Base-by-base conservation (phyloP, 2,888 invertebrate species). In the Acanthosepion pharaonis region DNA sequence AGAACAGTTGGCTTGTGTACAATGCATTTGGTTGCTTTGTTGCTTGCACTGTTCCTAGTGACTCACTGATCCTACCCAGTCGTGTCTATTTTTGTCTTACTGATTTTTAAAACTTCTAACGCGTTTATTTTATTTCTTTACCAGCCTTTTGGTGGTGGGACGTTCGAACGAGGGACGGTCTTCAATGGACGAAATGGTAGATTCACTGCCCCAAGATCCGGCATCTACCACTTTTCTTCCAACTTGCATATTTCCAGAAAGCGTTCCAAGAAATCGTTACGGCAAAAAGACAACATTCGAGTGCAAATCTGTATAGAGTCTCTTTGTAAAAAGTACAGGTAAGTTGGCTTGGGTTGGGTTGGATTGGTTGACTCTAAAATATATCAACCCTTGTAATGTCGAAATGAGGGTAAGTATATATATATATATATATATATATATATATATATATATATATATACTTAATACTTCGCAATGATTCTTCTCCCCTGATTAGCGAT, bases 251-350 rank as follows among this genome's bases (percentile, higher is more conserved):
- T 97, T 28, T 95, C 96, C 94, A 96, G 95, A 55, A 95, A 94
- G 28, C 94, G 96, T 55, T 95, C 95, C 94, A 91, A 95, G 28
- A 96, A 96, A 94, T 94, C 94, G 25, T 94, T 96, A 48, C 96
- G 96, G 92, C 95, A 95, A 94, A 95, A 96, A 92, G 96, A 97
- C 64, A 95, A 95, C 91, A 95, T 97, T 51, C 96, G 96, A 93
- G 95, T 96, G 1, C 95, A 96, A 23, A 96, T 97, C 33, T 97
- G 97, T 95, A 96, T 97, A 23, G 96, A 97, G 95, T 96, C 97
- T 0, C 94, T 96, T 49, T 97, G 97, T 94, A 96, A 96, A 95
- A 96, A 96, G 94, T 96, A 97, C 94, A 96, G 96, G 97, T 97
- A 95, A 96, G 97, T 96, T 94, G 11, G 25, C 20, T 42, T 49